Base-by-base conservation (phyloP, 1,140 invertebrate species). In the Bathynomus jamesi region DNA sequence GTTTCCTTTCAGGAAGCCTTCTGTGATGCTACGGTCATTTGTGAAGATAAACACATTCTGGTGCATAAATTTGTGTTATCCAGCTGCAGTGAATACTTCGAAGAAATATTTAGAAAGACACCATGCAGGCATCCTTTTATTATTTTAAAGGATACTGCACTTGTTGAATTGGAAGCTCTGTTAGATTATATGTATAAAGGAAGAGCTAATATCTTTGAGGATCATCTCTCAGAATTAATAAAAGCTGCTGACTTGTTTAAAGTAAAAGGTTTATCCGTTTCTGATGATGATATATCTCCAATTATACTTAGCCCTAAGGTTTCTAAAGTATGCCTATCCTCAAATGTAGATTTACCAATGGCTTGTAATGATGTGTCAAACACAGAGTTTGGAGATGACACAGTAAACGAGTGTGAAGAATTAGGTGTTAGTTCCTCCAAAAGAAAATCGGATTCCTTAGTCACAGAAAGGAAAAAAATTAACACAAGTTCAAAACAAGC, bases 61-160 rank as follows among this genome's bases (percentile, higher is more conserved):
- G 72, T 69, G 11, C 76, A 77, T 64, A 77, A 77, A 63, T 74
- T 77, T 65, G 76, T 77, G 24, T 69, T 77, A 17, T 73, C 72
- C 17, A 74, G 72, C 61, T 77, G 75, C 63, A 77, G 75, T 61
- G 75, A 77, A 27, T 77, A 77, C 72, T 77, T 77, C 70, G 74
- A 74, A 65, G 75, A 77, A 65, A 74, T 77, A 71, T 74, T 77
- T 32, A 21, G 60, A 17, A 71, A 74, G 62, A 79, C 73, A 17
- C 72, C 72, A 10, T 77, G 75, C 64, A 71, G 72, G 17, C 75
- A 77, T 67, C 75, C 75, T 4, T 71, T 74, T 65, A 70, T 77
- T 28, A 73, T 72, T 69, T 70, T 77, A 70, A 71, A 74, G 27
- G 75, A 77, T 70, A 72, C 74, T 1, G 71, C 75, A 11, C 65